Base-by-base conservation (phyloP, 2,113 vertebrate species). In the Dasyprocta punctata region DNA sequence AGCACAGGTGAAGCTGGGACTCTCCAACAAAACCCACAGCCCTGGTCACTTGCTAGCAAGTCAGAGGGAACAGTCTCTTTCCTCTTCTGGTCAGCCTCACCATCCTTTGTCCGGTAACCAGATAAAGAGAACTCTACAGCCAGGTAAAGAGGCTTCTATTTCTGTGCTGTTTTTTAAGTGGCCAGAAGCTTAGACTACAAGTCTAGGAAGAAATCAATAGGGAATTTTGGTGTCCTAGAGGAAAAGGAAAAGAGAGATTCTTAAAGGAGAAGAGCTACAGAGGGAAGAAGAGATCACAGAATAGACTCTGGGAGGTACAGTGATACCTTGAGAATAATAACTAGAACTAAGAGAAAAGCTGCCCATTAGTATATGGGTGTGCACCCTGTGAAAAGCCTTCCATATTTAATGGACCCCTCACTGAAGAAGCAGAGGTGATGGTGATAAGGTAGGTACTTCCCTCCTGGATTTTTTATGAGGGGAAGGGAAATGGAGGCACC, bases 281-380 rank as follows among this genome's bases (percentile, higher is more conserved):
- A 26, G 16, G 41, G 38, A 38, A 7, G 38, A 38, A 7, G 38
- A 92, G 44, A 81, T 65, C 3, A 0, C 1, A 90, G 82, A 58
- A 49, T 56, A 80, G 30, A 44, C 36, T 75, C 33, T 28, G 67
- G 28, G 75, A 49, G 28, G 71, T 14, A 41, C 61, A 54, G 22
- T 1, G 77, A 82, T 7, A 22, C 24, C 73, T 22, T 61, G 22
- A 86, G 52, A 30, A 58, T 14, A 77, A 60, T 33, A 26, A 67
- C 36, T 7, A 4, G 36, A 52, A 82, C n/a, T 22, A 11, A 58
- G 5, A 20, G n/a, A 93, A 63, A 1, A 14, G 36, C 60, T 61
- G 0, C 63, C 36, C 1, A 3, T 36, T n/a, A 24, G 20, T 1
- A 0, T 3, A 17, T 26, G 38, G 2, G 19, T 49, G 7, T 0